Evolutionary conservation across 2,888 invertebrate species (phyloP).

Genomic region (Lymantria dispar): DNA sequence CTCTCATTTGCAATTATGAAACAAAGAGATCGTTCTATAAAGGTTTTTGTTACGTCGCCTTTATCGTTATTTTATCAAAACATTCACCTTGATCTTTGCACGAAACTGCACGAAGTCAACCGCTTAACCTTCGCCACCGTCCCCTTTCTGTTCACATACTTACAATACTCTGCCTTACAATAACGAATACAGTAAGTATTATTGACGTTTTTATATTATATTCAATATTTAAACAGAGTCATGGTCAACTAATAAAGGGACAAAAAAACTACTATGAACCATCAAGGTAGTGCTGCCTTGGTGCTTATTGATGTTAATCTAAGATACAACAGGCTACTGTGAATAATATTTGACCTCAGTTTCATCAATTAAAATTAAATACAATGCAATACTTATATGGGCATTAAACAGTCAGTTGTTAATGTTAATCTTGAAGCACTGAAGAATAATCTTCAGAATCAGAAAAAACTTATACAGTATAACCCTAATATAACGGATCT

Average conservation of each 20-base stretch:
- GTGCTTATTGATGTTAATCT: no score
- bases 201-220: slow-evolving; percentile 24
- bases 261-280: background rate
- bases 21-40: slow-evolving; percentile 18
- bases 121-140: slow-evolving; percentile 46
- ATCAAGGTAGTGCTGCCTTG: background rate
- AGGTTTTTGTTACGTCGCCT: slow-evolving; percentile 28
- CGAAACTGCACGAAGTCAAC: slow-evolving; percentile 38
- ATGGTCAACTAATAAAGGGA: slow-evolving; percentile 9
- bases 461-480: no score
- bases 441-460: no score
- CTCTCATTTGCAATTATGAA: slow-evolving; percentile 9
- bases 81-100: slow-evolving; percentile 66
- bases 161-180: slow-evolving; percentile 19
- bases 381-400: no score
- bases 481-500: no score
- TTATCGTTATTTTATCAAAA: slow-evolving; percentile 41
- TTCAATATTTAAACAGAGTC: slow-evolving; percentile 28
- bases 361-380: no score
- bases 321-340: background rate
- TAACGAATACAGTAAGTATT: slow-evolving; percentile 4
- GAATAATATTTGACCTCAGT: background rate
- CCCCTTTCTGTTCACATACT: slow-evolving; percentile 23
- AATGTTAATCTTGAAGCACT: no score
- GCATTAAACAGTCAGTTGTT: no score